These are phyloP conservation scores for Acrossocheilus fasciatus DNA, from an alignment of 2,797 vertebrate species.

Conservation along the genomic window DNA sequence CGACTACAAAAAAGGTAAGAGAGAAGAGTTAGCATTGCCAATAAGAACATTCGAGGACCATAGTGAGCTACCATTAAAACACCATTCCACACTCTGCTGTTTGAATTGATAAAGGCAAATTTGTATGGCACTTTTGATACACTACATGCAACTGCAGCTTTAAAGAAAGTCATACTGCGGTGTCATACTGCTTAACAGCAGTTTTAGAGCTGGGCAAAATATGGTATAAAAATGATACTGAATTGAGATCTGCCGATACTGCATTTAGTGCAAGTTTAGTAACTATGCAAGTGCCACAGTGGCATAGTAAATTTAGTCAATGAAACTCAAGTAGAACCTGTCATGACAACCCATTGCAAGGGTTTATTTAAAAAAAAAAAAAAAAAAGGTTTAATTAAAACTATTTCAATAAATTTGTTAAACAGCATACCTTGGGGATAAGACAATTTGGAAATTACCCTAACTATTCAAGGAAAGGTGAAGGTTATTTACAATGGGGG, in stretches of 20 bases:
- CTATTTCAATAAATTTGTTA: too few species aligned
- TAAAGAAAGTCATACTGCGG: not conserved
- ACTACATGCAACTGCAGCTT: not conserved
- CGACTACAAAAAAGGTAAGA: constrained; percentile 76
- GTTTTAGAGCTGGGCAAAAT: not conserved
- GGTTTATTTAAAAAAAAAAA: too few species aligned
- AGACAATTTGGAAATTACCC: too few species aligned
- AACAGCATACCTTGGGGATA: too few species aligned
- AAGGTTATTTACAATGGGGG: too few species aligned
- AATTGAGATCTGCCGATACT: not conserved
- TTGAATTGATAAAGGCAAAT: not conserved
- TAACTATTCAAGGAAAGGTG: too few species aligned
- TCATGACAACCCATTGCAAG: too few species aligned
- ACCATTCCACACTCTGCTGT: not conserved
- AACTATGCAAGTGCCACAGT: not conserved
- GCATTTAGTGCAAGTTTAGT: not conserved
- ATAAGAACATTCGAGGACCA: not conserved
- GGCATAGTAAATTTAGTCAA: not conserved
- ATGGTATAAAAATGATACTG: not conserved
- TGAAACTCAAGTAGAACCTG: not conserved
- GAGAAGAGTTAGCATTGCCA: too few species aligned
- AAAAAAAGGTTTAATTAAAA: too few species aligned
- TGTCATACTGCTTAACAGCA: not conserved
- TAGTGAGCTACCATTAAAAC: not conserved
- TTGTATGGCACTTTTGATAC: not conserved